Percentiles rank a stretch among this genome's conserved stretches.
Conservation (phyloP, 1,140 invertebrate genomes). For the Atopsyche davidsoni region DNA sequence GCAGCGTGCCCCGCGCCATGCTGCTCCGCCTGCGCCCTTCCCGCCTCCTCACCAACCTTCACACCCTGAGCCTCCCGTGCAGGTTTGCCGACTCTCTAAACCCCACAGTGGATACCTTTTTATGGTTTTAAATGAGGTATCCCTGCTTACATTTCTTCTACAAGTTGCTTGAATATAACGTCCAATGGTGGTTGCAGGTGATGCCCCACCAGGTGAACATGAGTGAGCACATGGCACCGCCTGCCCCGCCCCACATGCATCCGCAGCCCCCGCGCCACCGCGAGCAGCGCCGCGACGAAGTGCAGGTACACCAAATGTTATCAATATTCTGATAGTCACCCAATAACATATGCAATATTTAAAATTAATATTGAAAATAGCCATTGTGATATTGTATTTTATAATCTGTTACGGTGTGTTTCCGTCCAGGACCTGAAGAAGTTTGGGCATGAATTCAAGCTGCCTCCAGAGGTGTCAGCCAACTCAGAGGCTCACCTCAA, state of each 20-base stretch:
- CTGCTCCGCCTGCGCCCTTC: slow-evolving; percentile 36
- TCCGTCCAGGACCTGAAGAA: slow-evolving; percentile 44
- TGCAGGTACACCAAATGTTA: slow-evolving; percentile 33
- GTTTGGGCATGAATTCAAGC: slow-evolving; percentile 51
- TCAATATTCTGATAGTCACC: not conserved
- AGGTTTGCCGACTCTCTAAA: not conserved
- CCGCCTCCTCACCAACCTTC: slow-evolving; percentile 7
- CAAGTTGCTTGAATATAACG: too few relatives aligned
- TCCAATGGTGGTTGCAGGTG: slow-evolving; percentile 2
- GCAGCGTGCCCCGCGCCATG: slow-evolving; percentile 34
- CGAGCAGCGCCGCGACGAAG: slow-evolving; percentile 34
- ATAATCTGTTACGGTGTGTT: not conserved
- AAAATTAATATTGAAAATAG: too few relatives aligned
- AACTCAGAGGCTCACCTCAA: slow-evolving; percentile 27
- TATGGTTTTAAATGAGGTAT: not conserved
- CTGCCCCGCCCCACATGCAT: slow-evolving; percentile 28
- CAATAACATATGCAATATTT: not conserved
- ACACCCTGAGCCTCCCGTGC: not conserved
- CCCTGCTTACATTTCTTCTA: too few relatives aligned
- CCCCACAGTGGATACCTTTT: not conserved
- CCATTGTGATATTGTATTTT: slow-evolving; percentile 2
- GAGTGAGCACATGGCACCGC: not conserved
- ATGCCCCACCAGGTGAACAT: slow-evolving; percentile 13
- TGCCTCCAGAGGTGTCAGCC: slow-evolving; percentile 42
- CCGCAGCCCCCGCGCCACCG: slow-evolving; percentile 29